Percentiles rank a stretch among this genome's conserved stretches.
phyloP scores from a whole-genome alignment of 92 coral and sea anemone genomes.

The Heteractis magnifica region DNA sequence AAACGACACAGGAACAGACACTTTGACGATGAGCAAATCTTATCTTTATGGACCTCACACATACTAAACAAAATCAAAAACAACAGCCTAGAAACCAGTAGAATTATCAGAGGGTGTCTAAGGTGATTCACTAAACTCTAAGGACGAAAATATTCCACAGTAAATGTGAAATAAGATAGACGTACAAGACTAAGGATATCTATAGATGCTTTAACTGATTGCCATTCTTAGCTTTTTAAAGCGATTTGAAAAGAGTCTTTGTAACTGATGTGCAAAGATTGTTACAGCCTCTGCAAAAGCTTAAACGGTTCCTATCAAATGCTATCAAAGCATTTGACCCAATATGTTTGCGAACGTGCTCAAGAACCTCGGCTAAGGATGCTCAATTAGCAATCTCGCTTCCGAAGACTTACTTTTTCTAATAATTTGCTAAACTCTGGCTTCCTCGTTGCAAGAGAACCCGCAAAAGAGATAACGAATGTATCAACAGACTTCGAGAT shows the following conservation, averaged over 20 bases:
- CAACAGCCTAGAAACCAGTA: not conserved
- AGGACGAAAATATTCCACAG: not conserved
- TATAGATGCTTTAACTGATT: not conserved
- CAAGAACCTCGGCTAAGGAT: not conserved
- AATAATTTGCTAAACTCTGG: not conserved
- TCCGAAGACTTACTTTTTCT: not conserved
- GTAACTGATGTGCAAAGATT: not conserved
- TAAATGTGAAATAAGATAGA: not conserved
- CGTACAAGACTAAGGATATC: not conserved
- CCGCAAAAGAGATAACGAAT: conserved; percentile 1
- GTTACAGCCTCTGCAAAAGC: not conserved
- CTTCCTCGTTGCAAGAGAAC: not conserved
- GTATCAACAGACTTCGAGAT: conserved; percentile 5
- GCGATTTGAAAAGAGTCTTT: not conserved
- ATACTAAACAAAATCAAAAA: not conserved
- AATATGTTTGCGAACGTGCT: not conserved
- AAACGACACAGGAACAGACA: conserved; percentile 1
- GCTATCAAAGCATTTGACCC: not conserved
- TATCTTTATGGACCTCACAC: conserved; percentile 10
- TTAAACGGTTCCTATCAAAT: conserved; percentile 2
- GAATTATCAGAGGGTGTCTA: not conserved
- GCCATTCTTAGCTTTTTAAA: not conserved
- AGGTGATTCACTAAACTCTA: not conserved
- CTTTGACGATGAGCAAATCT: not conserved
- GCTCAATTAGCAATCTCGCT: not conserved